A percentile compares a stretch with the other conserved stretches of the same genome.
These are phyloP conservation scores for Lepas anatifera DNA, from an alignment of 2,888 invertebrate species.

Conservation along the genomic window DNA sequence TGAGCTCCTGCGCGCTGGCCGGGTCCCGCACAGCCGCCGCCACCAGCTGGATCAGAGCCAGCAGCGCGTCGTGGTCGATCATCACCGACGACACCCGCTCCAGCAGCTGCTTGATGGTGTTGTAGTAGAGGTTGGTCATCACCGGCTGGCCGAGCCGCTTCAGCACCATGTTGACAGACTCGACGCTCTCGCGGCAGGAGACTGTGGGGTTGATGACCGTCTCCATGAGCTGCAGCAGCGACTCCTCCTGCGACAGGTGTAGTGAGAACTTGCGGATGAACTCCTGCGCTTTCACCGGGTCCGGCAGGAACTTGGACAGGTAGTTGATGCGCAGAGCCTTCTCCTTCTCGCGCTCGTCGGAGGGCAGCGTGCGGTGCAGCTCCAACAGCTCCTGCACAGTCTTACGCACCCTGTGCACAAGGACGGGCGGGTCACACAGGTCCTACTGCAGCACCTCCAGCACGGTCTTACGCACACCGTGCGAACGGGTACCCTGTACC, in stretches of 20 bases:
- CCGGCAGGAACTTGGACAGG: conserved; percentile 72
- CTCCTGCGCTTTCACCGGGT: conserved; percentile 82
- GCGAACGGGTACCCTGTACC: too few relatives aligned
- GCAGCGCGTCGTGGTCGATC: conserved; percentile 78
- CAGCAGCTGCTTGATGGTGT: conserved; percentile 86
- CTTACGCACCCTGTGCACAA: conserved; percentile 46
- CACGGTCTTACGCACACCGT: background rate
- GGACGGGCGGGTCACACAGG: background rate
- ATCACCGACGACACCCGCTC: conserved; percentile 92
- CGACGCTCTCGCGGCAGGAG: conserved; percentile 86
- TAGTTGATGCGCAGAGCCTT: conserved; percentile 39
- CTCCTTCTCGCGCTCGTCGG: conserved; percentile 55
- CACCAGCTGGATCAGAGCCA: conserved; percentile 44
- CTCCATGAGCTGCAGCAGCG: conserved; percentile 62
- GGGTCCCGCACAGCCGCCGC: conserved; percentile 63
- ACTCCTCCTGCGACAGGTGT: conserved; percentile 59
- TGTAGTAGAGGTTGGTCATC: conserved; percentile 90
- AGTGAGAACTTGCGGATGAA: conserved; percentile 68
- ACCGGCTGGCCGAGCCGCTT: conserved; percentile 89
- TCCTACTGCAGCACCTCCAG: too few relatives aligned
- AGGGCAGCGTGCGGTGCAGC: conserved; percentile 52
- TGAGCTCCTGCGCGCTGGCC: conserved; percentile 56
- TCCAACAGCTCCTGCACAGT: conserved; percentile 80
- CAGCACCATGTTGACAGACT: conserved; percentile 52
- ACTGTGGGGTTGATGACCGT: conserved; percentile 65